Evolutionary conservation across 2,113 vertebrate species (phyloP), one percentile per base, ranked within the genome.

Genomic region (Castor canadensis): DNA sequence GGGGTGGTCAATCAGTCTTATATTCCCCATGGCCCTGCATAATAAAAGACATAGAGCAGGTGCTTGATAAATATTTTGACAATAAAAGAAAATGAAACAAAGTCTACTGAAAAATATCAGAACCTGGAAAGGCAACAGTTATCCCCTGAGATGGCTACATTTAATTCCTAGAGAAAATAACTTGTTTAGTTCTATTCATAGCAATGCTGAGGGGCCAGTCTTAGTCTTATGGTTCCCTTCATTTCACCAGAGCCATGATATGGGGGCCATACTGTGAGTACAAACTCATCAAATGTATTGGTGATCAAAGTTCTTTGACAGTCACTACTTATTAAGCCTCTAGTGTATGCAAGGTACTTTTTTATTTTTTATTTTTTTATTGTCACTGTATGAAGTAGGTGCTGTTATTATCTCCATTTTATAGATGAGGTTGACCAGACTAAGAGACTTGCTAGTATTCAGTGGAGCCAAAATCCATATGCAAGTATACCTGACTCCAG

Each of bases 321-420:
- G 17, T 19, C 38, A 89, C 60, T 91, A 60, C n/a, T 95, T 73
- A 89, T 13, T 83, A 73, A 93, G n/a, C 16, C 72, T 40, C 58
- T 96, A 67, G n/a, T 79, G 8, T 93, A 47, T 83, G 49, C 28
- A 87, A 71, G 49, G 52, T 9, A 22, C 22, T 93, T 95, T 5
- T 43, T 54, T 6, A 67, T 30, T 26, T 87, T 12, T 72, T 77
- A 35, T 92, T 88, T n/a, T 84, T 77, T 90, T 91, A 73, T 96
- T 95, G 71, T 56, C 77, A 75, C 1, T 80, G 58, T 94, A 80
- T 95, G 76, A 92, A n/a, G 56, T 30, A 87, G 86, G n/a, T 52
- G 73, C 49, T 94, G 9, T 85, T 96, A 77, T 40, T 52, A 77
- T 88, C n/a, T 40, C 60, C 47, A 64, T 94, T 91, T 95, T 96